Percentiles rank a stretch among this genome's conserved stretches.
Evolutionary conservation across 2,113 vertebrate species (phyloP).

Genomic region (Melanotaenia duboulayi): DNA sequence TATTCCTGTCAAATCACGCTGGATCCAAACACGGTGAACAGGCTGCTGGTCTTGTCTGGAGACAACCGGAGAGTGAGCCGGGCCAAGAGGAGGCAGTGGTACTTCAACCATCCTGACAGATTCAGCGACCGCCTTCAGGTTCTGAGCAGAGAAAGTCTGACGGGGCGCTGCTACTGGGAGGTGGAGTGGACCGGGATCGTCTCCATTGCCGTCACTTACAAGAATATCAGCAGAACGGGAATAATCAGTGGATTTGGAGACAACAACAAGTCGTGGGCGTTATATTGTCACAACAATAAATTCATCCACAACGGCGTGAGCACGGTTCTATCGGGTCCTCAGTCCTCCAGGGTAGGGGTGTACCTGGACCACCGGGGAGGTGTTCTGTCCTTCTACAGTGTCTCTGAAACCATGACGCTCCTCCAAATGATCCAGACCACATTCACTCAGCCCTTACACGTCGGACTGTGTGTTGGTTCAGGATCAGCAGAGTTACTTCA

Average conservation of each 20-base stretch:
- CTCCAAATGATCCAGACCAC: conserved; percentile 1
- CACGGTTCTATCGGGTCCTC: background rate
- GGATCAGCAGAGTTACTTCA: conserved; percentile 9
- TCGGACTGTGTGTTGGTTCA: conserved; percentile 6
- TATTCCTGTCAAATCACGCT: background rate
- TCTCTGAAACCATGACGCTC: background rate
- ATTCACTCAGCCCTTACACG: background rate
- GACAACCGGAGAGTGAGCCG: background rate
- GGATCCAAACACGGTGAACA: background rate
- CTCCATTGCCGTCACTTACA: background rate
- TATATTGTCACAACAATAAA: conserved; percentile 17
- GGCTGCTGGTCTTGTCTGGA: background rate
- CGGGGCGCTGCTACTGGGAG: conserved; percentile 9
- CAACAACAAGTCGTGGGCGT: conserved; percentile 1
- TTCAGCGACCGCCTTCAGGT: conserved; percentile 4
- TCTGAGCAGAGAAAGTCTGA: conserved; percentile 13
- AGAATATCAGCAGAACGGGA: conserved; percentile 15
- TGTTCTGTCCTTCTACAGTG: conserved; percentile 4
- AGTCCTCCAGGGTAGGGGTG: background rate
- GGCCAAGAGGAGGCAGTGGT: background rate
- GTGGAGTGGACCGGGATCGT: conserved; percentile 1
- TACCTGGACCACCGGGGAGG: conserved; percentile 5
- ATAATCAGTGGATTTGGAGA: conserved; percentile 15
- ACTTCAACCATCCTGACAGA: background rate
- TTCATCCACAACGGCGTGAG: background rate